Percentiles rank a stretch among this genome's conserved stretches.
Evolutionary conservation across 1,140 invertebrate species (phyloP).

Genomic region (Pseudomyrmex dendroicus): DNA sequence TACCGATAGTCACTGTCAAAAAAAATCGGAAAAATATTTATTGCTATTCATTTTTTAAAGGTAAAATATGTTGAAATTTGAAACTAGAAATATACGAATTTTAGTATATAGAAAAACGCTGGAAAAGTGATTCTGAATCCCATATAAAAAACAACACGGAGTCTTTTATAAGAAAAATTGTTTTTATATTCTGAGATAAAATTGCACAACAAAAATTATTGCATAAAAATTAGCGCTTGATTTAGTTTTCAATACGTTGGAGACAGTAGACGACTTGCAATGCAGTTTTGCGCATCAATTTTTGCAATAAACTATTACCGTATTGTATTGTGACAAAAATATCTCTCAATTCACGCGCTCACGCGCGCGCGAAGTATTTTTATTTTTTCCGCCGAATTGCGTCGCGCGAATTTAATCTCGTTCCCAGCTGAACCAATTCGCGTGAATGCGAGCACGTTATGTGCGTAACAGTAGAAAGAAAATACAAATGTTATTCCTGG

Average conservation of each 20-base stretch:
- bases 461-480: not conserved
- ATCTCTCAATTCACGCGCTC: not conserved
- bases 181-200: no score
- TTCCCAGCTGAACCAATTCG: constrained; percentile 5
- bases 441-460: not conserved
- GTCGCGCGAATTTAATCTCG: constrained; percentile 12
- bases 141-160: not conserved
- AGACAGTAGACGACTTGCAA: not conserved
- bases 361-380: not conserved
- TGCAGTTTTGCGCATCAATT: not conserved
- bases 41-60: not conserved
- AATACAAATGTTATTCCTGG: constrained; percentile 12
- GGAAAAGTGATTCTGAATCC: not conserved
- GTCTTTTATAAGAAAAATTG: not conserved
- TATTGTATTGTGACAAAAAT: constrained; percentile 21
- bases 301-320: constrained; percentile 37
- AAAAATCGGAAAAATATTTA: not conserved
- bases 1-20: not conserved
- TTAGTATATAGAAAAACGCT: no score
- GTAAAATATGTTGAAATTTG: no score
- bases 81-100: no score
- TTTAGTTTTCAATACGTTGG: constrained; percentile 1
- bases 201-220: not conserved
- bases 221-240: not conserved
- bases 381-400: not conserved